Evolutionary conservation across 2,888 invertebrate species (phyloP).

Genomic region (Thecophora atra): DNA sequence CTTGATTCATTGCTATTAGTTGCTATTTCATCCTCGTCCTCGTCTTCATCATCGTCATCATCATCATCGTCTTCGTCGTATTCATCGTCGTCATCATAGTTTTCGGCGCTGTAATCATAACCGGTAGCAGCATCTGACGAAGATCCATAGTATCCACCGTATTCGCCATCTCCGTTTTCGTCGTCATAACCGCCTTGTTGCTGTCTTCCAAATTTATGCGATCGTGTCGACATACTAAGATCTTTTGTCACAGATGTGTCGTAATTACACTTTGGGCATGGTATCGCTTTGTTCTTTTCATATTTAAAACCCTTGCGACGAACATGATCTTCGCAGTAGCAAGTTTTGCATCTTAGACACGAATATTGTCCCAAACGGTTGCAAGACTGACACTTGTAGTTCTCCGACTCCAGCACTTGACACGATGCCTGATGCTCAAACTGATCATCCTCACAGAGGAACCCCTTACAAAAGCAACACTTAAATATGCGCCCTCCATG

Average conservation of each 20-base stretch:
- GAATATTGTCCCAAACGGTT: constrained; percentile 95
- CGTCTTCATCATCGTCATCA: constrained; percentile 47
- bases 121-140: constrained; percentile 44
- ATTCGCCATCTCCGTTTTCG: constrained; percentile 72
- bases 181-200: constrained; percentile 72
- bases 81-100: constrained; percentile 64
- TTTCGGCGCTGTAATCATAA: constrained; percentile 41
- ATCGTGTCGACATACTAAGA: constrained; percentile 93
- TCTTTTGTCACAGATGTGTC: constrained; percentile 94
- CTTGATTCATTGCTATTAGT: constrained; percentile 50
- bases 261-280: constrained; percentile 94
- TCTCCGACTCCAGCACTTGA: constrained; percentile 94
- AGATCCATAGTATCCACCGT: constrained; percentile 62
- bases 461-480: constrained; percentile 90
- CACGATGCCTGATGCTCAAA: constrained; percentile 95
- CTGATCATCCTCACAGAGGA: constrained; percentile 73
- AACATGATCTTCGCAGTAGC: constrained; percentile 97
- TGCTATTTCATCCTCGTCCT: constrained; percentile 52
- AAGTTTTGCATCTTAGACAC: constrained; percentile 93
- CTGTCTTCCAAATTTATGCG: constrained; percentile 90
- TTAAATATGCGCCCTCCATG: constrained; percentile 92
- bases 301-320: constrained; percentile 90
- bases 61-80: constrained; percentile 63
- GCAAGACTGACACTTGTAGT: constrained; percentile 96
- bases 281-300: constrained; percentile 82